Base-by-base conservation (phyloP, 2,113 vertebrate genomes). In the Eulemur macaco region DNA sequence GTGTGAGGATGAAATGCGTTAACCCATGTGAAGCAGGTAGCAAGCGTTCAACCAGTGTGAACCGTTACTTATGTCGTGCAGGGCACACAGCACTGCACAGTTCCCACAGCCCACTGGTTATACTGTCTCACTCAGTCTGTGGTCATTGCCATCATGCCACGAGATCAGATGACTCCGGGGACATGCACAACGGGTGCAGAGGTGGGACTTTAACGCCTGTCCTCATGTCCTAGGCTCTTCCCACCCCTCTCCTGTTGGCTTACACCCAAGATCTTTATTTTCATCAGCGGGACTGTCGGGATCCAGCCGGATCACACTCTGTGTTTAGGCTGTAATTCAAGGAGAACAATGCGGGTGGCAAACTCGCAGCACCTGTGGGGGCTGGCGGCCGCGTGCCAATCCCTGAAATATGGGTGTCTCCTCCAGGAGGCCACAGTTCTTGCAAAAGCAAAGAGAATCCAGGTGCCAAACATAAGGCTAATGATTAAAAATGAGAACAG, bases 401-500 rank as follows among this genome's bases (percentile, higher is more conserved):
- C 89, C 18, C 0, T 37, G 73, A 89, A 89, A 74, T 7, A 37
- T 0, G 21, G 47, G 39, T 5, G 10, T 66, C 86, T 68, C 42
- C 39, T 85, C 63, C 8, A 64, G 91, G 89, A 82, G 39, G 64
- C 37, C 37, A 64, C 37, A 2, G 42, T 54, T 27, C 73, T 80
- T 78, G 54, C 11, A 58, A 93, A 86, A 83, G 39, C 78, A 89
- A 10, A 66, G 71, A 80, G 68, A 93, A 86, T 18, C 50, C 63
- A 81, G 89, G 63, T 31, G 78, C 52, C 91, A 94, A 69, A 94
- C 9, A 0, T 17, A 77, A 74, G 83, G 54, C 12, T 37, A 73
- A 60, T 68, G 85, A 89, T 86, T 91, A 83, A 91, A 95, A 96
- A 31, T 3, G 27, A 37, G 25, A n/a, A 82, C 78, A 89, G 50